phyloP scores from a whole-genome alignment of 2,113 vertebrate species.

The Chloropsis cyanopogon region DNA sequence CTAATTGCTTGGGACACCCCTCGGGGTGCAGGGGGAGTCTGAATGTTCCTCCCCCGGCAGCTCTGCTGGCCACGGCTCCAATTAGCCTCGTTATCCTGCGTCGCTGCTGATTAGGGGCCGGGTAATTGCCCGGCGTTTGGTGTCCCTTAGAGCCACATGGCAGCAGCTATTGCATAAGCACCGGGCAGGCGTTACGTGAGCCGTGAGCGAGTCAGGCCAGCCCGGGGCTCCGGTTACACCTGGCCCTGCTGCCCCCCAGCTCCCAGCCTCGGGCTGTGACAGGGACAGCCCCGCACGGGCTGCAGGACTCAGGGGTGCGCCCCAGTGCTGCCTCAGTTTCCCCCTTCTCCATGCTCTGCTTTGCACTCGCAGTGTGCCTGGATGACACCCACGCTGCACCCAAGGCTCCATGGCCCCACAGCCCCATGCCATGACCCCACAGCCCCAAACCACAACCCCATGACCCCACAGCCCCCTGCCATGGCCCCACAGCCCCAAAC shows the following conservation, averaged over 20 bases:
- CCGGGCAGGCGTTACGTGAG: neutral
- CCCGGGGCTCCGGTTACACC: neutral
- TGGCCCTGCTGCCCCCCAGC: neutral
- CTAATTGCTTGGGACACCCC: slow-evolving; percentile 4
- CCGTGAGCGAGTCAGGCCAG: neutral
- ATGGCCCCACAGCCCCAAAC: neutral
- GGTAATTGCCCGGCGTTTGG: neutral
- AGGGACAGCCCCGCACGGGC: fast-evolving
- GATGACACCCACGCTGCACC: neutral
- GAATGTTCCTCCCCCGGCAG: neutral
- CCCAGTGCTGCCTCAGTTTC: neutral
- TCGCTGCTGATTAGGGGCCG: neutral
- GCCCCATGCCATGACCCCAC: too few relatives aligned
- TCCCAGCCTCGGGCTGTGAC: neutral
- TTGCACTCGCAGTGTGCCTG: fast-evolving
- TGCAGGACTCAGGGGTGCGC: fast-evolving
- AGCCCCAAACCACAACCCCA: too few relatives aligned
- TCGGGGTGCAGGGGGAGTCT: neutral
- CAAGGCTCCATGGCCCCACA: neutral
- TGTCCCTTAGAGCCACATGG: neutral
- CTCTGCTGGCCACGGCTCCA: neutral
- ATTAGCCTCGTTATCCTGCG: slow-evolving; percentile 22
- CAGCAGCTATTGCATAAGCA: slow-evolving; percentile 23
- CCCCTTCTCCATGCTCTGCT: neutral
- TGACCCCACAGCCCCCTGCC: too few relatives aligned